Base-by-base conservation (phyloP, 2,888 invertebrate species). In the Orthonevra nobilis region DNA sequence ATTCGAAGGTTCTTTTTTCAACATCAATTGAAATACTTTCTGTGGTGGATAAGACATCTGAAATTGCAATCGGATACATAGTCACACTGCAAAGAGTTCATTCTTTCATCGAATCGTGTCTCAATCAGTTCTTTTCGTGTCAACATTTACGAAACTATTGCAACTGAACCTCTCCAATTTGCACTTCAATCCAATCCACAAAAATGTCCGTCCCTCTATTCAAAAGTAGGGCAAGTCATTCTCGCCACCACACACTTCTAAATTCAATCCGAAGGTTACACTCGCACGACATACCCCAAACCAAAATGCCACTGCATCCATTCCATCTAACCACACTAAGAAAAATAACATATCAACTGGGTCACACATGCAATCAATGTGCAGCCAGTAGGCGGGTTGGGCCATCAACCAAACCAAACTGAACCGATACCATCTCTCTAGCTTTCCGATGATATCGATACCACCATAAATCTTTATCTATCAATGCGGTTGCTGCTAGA, bases 401-500 rank as follows among this genome's bases (percentile, higher is more conserved):
- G 77, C 77, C 44, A 40, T 64, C 70, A 72, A n/a, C n/a, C n/a
- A n/a, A n/a, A n/a, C n/a, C n/a, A n/a, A n/a, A n/a, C 28, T 20
- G 30, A 30, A 19, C 20, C 32, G 70, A 77, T 64, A 77, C 10
- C 52, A 77, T 72, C 70, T 54, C n/a, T n/a, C 54, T 34, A 72
- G 28, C 66, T 48, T 32, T 75, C 75, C 40, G 42, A 23, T 34
- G 50, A 30, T 70, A 70, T 42, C 54, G 54, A 48, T 30, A 68
- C 56, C 48, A 72, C 54, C 79, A 79, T 73, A 79, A 54, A 79
- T 79, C 69, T 54, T 73, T 73, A 79, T 79, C 79, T 61, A 30
- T 7, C 73, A 38, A 61, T 60, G 38, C 46, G 40, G 23, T n/a
- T n/a, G n/a, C n/a, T 58, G 77, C 52, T 79, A 48, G 79, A 79